Evolutionary conservation across 2,888 invertebrate genomes (phyloP).

Genomic region (Pteria penguin): DNA sequence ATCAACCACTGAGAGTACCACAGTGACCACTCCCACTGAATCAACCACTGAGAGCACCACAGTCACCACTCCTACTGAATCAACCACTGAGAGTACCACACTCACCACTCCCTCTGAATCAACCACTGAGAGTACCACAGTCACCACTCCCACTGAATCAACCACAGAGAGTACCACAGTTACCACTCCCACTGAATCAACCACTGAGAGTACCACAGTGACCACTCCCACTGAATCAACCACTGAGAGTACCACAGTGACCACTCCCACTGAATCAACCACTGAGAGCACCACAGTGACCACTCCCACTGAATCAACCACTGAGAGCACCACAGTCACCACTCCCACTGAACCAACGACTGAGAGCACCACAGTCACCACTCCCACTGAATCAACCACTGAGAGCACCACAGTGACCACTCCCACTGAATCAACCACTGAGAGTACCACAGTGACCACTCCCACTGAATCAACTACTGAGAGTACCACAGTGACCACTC

Average conservation of each 20-base stretch:
- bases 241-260: neutral
- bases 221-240: neutral
- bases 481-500: neutral
- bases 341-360: neutral
- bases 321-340: neutral
- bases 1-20: neutral
- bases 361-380: neutral
- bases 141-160: neutral
- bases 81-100: neutral
- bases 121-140: neutral
- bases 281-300: neutral
- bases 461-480: neutral
- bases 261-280: neutral
- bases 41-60: neutral
- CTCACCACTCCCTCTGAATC: neutral
- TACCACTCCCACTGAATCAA: neutral
- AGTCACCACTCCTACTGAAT: neutral
- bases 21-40: neutral
- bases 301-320: neutral
- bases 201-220: neutral
- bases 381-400: neutral
- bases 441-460: neutral
- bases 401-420: neutral
- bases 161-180: neutral
- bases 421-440: neutral